Conservation (phyloP, 2,113 vertebrate genomes). For the Lepus europaeus region DNA sequence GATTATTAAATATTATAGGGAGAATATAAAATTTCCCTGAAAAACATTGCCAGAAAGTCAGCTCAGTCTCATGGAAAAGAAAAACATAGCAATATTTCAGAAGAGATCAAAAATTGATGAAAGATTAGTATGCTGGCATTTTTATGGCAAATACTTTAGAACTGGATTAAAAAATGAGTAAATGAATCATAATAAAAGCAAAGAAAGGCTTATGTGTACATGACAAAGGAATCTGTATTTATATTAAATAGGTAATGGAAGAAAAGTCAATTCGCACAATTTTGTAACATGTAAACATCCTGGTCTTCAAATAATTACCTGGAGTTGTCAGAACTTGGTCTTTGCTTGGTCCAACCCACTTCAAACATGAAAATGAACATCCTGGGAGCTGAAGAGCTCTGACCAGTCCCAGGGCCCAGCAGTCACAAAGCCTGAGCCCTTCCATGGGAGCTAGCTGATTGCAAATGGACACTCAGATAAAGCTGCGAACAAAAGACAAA, state of each 20-base stretch:
- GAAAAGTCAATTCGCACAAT: not conserved
- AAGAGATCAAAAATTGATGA: conserved; percentile 43
- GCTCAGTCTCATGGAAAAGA: not conserved
- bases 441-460: not conserved
- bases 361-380: conserved; percentile 3
- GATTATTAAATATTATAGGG: conserved; percentile 34
- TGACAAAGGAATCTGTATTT: conserved; percentile 24
- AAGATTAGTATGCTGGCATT: conserved; percentile 12
- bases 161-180: conserved; percentile 46
- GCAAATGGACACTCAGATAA: not conserved
- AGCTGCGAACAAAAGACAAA: conserved; percentile 56
- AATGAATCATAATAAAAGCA: not conserved
- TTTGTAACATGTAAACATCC: not conserved
- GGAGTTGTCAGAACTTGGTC: conserved; percentile 23
- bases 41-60: conserved; percentile 53
- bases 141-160: conserved; percentile 58
- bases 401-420: not conserved
- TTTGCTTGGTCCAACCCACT: conserved; percentile 2
- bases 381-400: not conserved
- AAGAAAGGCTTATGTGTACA: not conserved
- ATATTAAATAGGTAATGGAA: conserved; percentile 33
- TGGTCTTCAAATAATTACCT: conserved; percentile 35
- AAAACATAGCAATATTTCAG: conserved; percentile 47
- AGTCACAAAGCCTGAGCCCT: not conserved
- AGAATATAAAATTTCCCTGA: conserved; percentile 50